These are phyloP conservation scores for Villa cingulata DNA, from an alignment of 2,888 invertebrate genomes.

Conservation along the genomic window DNA sequence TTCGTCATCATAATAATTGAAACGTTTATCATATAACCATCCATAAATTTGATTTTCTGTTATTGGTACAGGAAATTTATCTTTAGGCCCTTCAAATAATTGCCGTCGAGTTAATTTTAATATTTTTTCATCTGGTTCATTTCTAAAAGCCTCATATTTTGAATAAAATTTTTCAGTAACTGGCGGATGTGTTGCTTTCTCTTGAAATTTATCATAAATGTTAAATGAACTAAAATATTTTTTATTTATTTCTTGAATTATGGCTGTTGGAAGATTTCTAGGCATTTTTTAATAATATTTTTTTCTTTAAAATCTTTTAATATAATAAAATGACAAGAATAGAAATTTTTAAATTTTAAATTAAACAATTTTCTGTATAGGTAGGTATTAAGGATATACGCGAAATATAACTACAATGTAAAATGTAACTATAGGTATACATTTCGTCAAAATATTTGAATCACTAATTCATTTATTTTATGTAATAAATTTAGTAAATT, in stretches of 20 bases:
- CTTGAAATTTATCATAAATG: background rate
- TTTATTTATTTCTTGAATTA: background rate
- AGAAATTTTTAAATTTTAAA: too few species aligned
- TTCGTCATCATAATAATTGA: background rate
- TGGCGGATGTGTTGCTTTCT: background rate
- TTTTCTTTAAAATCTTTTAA: too few species aligned
- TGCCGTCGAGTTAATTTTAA: background rate
- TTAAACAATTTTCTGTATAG: too few species aligned
- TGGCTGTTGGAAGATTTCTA: background rate
- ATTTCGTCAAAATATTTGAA: too few species aligned
- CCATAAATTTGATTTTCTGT: conserved; percentile 9
- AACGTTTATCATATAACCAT: background rate
- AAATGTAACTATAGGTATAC: too few species aligned
- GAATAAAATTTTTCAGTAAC: background rate
- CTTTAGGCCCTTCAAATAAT: background rate
- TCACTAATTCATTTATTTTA: too few species aligned
- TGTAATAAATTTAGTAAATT: too few species aligned
- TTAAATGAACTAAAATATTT: background rate
- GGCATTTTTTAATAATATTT: background rate
- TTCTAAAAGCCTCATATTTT: background rate
- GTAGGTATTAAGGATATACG: too few species aligned
- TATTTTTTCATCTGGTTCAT: background rate
- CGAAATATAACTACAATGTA: too few species aligned
- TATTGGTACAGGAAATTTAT: background rate
- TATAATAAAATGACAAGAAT: too few species aligned